Evolutionary conservation across 2,797 vertebrate genomes (phyloP).

Genomic region (Manis javanica): DNA sequence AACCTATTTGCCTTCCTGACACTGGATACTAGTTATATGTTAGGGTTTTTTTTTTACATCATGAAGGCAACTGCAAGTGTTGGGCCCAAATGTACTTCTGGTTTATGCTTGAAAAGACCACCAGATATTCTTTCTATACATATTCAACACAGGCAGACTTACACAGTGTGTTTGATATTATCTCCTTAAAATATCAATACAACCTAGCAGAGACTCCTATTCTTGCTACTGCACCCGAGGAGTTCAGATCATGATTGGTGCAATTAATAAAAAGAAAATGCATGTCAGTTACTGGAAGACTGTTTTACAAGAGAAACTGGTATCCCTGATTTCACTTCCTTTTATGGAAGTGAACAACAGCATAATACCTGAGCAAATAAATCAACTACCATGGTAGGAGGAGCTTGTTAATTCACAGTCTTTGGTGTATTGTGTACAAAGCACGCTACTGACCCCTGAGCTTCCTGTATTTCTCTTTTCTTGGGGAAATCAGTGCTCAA

Average conservation of each 20-base stretch:
- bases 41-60: constrained; percentile 74
- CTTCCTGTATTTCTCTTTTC: constrained; percentile 82
- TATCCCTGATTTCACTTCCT: constrained; percentile 82
- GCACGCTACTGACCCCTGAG: constrained; percentile 86
- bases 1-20: constrained; percentile 86
- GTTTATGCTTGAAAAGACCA: constrained; percentile 70
- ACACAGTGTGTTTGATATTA: constrained; percentile 60
- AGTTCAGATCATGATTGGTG: constrained; percentile 64
- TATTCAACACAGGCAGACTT: constrained; percentile 68
- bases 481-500: constrained; percentile 83
- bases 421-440: constrained; percentile 88
- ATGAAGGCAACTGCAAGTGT: constrained; percentile 88
- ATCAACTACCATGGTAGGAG: constrained; percentile 83
- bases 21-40: constrained; percentile 76
- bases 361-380: constrained; percentile 90
- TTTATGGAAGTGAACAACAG: constrained; percentile 82
- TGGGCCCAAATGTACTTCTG: constrained; percentile 84
- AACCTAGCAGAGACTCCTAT: constrained; percentile 74
- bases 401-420: constrained; percentile 81
- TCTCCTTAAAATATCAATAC: constrained; percentile 62
- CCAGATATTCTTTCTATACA: constrained; percentile 39
- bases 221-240: constrained; percentile 78
- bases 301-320: constrained; percentile 81
- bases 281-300: constrained; percentile 76
- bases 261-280: constrained; percentile 68